phyloP scores from a whole-genome alignment of 2,113 vertebrate genomes.

The Calyptommatus sinebrachiatus region DNA sequence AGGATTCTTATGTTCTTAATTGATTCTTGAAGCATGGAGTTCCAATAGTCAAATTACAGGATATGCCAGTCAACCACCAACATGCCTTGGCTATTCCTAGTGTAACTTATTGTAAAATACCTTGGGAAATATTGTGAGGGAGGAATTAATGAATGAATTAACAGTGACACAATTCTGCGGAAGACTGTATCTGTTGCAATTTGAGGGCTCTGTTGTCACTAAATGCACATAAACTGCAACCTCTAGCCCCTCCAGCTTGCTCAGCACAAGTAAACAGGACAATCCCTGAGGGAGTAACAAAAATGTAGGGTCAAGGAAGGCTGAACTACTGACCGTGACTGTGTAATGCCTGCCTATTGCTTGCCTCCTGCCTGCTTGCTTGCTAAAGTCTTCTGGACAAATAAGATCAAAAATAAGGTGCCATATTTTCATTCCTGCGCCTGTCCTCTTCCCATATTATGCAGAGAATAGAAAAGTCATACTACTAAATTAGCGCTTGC shows the following conservation, averaged over 20 bases:
- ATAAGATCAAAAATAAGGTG: not conserved
- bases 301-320: not conserved
- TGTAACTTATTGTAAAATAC: not conserved
- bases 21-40: too few relatives aligned
- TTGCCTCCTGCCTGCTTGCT: not conserved
- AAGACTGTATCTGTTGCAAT: too few relatives aligned
- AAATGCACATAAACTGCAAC: not conserved
- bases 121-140: not conserved
- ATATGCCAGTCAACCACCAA: too few relatives aligned
- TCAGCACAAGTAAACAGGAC: not conserved
- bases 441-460: too few relatives aligned
- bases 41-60: too few relatives aligned
- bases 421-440: too few relatives aligned
- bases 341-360: not conserved
- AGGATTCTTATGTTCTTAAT: too few relatives aligned
- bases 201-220: not conserved
- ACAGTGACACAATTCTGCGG: not conserved
- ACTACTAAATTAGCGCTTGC: too few relatives aligned
- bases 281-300: too few relatives aligned
- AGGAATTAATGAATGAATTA: not conserved
- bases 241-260: not conserved
- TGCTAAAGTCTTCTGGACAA: not conserved
- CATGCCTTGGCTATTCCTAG: not conserved
- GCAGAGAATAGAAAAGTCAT: too few relatives aligned
- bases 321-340: too few relatives aligned